phyloP scores from a whole-genome alignment of 2,797 vertebrate genomes.

The Eptatretus atami region DNA sequence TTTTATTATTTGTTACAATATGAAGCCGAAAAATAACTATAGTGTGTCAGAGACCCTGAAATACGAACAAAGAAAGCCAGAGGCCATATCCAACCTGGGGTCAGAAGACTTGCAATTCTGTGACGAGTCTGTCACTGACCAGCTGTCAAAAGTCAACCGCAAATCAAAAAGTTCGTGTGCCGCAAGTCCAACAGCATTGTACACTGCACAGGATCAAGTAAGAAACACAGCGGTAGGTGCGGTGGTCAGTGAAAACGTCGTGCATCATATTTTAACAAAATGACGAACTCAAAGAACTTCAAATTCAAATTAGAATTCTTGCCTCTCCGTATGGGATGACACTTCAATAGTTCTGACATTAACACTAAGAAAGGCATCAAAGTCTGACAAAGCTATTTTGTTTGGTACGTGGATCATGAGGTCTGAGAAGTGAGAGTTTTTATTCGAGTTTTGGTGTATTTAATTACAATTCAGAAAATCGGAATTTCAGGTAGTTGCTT shows the following conservation, averaged over 20 bases:
- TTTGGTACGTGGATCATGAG: background rate
- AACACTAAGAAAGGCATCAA: conserved; percentile 1
- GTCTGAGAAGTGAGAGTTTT: too few species aligned
- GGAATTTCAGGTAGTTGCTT: too few species aligned
- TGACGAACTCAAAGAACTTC: too few species aligned
- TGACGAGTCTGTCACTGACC: conserved; percentile 77
- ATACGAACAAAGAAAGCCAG: conserved; percentile 7
- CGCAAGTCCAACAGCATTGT: conserved; percentile 72
- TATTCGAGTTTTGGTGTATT: too few species aligned
- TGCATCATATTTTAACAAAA: too few species aligned
- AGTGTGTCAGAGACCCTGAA: background rate
- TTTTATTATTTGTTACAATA: background rate
- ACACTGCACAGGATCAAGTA: conserved; percentile 22
- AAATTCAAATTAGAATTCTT: too few species aligned
- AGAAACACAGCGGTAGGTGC: too few species aligned
- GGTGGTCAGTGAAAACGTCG: too few species aligned
- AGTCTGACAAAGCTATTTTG: background rate
- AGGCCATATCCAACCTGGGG: conserved; percentile 40
- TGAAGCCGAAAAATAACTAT: background rate
- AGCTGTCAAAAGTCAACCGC: conserved; percentile 89
- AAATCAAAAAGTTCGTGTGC: conserved; percentile 84
- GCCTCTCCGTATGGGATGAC: conserved; percentile 8
- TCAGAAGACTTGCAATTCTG: conserved; percentile 60
- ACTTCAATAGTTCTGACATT: background rate
- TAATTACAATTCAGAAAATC: too few species aligned